phyloP scores from a whole-genome alignment of 2,113 vertebrate species.

The Buteo buteo region DNA sequence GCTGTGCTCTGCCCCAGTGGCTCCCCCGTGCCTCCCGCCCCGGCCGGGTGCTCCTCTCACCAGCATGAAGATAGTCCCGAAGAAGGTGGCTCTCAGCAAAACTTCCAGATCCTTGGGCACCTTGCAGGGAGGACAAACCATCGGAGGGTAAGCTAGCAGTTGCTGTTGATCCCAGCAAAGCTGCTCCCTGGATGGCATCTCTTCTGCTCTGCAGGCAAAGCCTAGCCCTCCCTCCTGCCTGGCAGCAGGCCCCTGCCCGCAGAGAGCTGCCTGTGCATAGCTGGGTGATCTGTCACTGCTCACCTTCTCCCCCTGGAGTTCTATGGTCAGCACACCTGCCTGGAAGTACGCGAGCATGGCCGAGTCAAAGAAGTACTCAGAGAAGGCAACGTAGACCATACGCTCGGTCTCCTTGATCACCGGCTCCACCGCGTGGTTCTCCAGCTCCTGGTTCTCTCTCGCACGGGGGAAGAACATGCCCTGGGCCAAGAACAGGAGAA shows the following conservation, averaged over 20 bases:
- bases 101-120: conserved; percentile 89
- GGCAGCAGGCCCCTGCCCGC: neutral
- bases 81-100: conserved; percentile 89
- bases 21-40: neutral
- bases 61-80: conserved; percentile 86
- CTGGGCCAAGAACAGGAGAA: conserved; percentile 50
- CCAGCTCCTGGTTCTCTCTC: conserved; percentile 66
- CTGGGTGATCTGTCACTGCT: accelerated
- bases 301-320: conserved; percentile 84
- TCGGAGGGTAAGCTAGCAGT: accelerated
- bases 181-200: neutral
- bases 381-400: conserved; percentile 92
- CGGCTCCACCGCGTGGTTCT: conserved; percentile 80
- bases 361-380: conserved; percentile 93
- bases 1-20: neutral
- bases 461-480: conserved; percentile 87
- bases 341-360: conserved; percentile 87
- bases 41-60: conserved; percentile 22
- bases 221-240: neutral
- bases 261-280: accelerated
- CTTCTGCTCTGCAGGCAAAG: neutral
- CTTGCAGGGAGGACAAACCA: conserved; percentile 67
- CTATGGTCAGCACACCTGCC: conserved; percentile 77
- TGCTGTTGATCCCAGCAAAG: neutral
- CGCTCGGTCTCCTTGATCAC: conserved; percentile 81